These are phyloP conservation scores for Rotaria magnacalcarata DNA, from an alignment of 2,888 invertebrate genomes.

Conservation along the genomic window DNA sequence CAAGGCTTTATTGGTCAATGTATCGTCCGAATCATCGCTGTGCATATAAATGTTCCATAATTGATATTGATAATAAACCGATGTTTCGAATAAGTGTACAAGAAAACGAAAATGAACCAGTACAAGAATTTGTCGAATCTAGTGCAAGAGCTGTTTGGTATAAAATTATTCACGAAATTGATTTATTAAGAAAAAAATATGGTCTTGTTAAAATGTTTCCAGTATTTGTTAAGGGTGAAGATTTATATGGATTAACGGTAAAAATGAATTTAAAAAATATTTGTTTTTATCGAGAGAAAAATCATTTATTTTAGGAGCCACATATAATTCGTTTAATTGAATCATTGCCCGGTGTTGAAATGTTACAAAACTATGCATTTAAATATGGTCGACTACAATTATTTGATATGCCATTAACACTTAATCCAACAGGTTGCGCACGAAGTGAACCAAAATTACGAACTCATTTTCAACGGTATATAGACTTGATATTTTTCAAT, in stretches of 20 bases:
- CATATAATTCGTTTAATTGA: conserved; percentile 44
- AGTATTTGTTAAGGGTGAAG: conserved; percentile 85
- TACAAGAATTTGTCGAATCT: conserved; percentile 4
- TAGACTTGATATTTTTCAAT: background rate
- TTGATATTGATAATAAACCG: conserved; percentile 46
- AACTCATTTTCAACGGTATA: conserved; percentile 69
- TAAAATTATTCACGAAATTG: conserved; percentile 75
- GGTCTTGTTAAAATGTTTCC: conserved; percentile 81
- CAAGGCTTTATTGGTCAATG: conserved; percentile 45
- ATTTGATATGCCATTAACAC: conserved; percentile 86
- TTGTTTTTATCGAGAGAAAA: no score
- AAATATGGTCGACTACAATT: conserved; percentile 92
- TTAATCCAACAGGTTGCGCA: conserved; percentile 94
- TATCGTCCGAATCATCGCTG: conserved; percentile 41
- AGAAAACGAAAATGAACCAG: conserved; percentile 33
- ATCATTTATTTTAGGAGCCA: conserved; percentile 29
- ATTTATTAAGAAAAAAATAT: conserved; percentile 69
- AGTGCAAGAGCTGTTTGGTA: conserved; percentile 70
- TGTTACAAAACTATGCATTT: conserved; percentile 87
- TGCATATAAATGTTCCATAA: conserved; percentile 40
- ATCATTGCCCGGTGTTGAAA: conserved; percentile 85
- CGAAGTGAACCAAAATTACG: conserved; percentile 78
- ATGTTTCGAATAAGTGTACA: conserved; percentile 45
- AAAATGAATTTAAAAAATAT: background rate
- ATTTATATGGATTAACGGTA: conserved; percentile 85